Evolutionary conservation across 2,888 invertebrate species (phyloP).

Genomic region (Margaritifera margaritifera): DNA sequence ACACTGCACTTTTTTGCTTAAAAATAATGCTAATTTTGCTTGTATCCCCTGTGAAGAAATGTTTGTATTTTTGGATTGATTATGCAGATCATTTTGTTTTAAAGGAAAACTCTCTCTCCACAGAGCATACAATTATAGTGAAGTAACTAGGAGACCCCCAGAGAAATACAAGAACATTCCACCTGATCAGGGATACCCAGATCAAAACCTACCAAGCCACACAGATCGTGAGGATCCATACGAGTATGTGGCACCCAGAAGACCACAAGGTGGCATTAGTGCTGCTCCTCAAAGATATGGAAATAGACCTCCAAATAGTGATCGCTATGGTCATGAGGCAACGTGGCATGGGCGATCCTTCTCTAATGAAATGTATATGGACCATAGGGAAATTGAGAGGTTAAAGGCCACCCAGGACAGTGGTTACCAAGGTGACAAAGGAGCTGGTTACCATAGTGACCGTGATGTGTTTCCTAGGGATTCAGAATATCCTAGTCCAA

Average conservation of each 20-base stretch:
- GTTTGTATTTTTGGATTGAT: too few relatives aligned
- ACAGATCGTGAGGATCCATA: conserved; percentile 53
- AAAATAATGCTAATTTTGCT: not conserved
- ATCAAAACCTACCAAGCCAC: conserved; percentile 19
- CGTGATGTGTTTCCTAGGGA: conserved; percentile 32
- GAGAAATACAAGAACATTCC: conserved; percentile 32
- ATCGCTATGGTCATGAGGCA: conserved; percentile 15
- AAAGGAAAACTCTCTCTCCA: conserved; percentile 10
- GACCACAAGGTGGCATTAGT: conserved; percentile 12
- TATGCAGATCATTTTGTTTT: too few relatives aligned
- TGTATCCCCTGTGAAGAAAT: not conserved
- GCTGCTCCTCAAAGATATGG: conserved; percentile 11
- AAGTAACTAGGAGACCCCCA: conserved; percentile 34
- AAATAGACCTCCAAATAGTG: conserved; percentile 21
- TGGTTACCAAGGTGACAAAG: conserved; percentile 13
- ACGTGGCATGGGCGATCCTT: conserved; percentile 50
- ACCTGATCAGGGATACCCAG: conserved; percentile 17
- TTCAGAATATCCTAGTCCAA: conserved; percentile 45
- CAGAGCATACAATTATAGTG: conserved; percentile 45
- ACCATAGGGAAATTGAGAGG: conserved; percentile 55
- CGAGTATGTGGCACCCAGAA: conserved; percentile 54
- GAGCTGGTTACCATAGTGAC: conserved; percentile 18
- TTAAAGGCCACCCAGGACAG: conserved; percentile 34
- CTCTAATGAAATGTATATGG: conserved; percentile 68
- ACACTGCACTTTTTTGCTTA: not conserved